These are phyloP conservation scores for Papilio gigon DNA, from an alignment of 2,888 invertebrate genomes.

Conservation along the genomic window DNA sequence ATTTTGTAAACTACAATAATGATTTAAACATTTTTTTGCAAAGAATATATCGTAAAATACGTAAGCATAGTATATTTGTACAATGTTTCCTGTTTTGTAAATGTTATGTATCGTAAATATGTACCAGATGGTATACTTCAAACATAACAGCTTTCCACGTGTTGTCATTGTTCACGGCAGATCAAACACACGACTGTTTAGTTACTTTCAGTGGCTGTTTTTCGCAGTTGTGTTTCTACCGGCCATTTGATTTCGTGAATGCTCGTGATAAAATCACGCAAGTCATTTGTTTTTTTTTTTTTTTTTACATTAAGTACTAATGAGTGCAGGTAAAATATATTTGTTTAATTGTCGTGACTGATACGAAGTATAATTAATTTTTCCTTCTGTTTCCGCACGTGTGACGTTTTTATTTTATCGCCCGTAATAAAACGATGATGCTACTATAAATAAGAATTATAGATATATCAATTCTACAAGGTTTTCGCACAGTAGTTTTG, in stretches of 20 bases:
- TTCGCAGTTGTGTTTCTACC: background rate
- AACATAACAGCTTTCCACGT: slow-evolving; percentile 24
- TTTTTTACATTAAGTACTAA: no score
- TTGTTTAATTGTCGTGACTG: no score
- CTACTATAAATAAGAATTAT: background rate
- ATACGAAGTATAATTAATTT: no score
- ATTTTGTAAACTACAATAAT: background rate
- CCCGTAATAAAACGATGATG: no score
- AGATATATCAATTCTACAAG: background rate
- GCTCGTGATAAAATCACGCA: background rate
- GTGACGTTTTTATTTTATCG: no score
- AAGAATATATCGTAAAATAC: background rate
- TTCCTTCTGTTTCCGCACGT: no score
- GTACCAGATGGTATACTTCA: slow-evolving; percentile 4
- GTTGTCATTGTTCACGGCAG: slow-evolving; percentile 12
- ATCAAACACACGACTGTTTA: slow-evolving; percentile 9
- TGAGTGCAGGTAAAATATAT: no score
- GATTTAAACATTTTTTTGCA: background rate
- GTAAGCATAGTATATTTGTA: background rate
- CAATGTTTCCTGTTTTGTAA: background rate
- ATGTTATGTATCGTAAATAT: slow-evolving; percentile 24
- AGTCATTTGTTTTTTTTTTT: background rate
- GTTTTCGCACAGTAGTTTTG: background rate
- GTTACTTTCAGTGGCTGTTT: background rate
- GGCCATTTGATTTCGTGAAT: background rate